phyloP scores from a whole-genome alignment of 2,113 vertebrate species.

The Nyctereutes procyonoides region DNA sequence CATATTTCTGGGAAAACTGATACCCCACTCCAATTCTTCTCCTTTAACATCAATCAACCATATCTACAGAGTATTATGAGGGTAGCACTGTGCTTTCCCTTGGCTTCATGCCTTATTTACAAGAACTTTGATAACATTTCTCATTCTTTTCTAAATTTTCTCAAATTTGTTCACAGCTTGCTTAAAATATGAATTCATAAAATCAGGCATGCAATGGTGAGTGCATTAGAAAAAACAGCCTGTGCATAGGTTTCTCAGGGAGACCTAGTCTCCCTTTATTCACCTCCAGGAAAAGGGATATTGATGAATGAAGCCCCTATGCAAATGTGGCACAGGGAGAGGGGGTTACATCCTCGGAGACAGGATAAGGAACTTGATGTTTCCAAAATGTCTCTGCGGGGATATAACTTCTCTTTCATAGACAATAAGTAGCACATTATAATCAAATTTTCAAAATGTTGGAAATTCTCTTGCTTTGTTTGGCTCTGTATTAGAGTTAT shows the following conservation, averaged over 20 bases:
- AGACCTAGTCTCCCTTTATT: not conserved
- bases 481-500: not conserved
- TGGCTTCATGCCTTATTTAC: not conserved
- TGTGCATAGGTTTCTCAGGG: not conserved
- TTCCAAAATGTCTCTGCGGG: not conserved
- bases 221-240: not conserved
- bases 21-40: not conserved
- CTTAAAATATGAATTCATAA: slow-evolving; percentile 32
- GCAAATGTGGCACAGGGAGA: not conserved
- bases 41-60: not conserved
- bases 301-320: not conserved
- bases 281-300: not conserved
- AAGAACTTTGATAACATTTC: slow-evolving; percentile 8
- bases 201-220: not conserved
- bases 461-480: not conserved
- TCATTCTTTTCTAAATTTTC: slow-evolving; percentile 11
- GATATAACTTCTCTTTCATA: not conserved
- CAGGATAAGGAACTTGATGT: not conserved
- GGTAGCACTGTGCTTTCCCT: not conserved
- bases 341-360: not conserved
- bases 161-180: not conserved
- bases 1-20: not conserved
- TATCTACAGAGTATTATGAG: not conserved
- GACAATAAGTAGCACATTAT: slow-evolving; percentile 20
- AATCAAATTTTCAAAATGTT: slow-evolving; percentile 1